Evolutionary conservation across 1,140 invertebrate genomes (phyloP).

Genomic region (Dendroctonus ponderosae): DNA sequence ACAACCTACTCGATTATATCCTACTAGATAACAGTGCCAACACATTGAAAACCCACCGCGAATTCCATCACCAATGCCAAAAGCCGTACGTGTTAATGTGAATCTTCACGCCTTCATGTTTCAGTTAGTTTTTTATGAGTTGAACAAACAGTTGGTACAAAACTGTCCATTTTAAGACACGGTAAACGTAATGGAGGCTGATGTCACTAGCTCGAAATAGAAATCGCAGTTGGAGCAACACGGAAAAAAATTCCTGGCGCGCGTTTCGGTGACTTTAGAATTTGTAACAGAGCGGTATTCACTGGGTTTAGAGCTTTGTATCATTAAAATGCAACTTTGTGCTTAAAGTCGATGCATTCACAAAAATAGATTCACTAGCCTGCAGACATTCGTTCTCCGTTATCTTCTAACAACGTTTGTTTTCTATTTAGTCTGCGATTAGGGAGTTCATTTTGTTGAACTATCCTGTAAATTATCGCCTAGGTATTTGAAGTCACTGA

Average conservation of each 20-base stretch:
- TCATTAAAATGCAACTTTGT: too few species aligned
- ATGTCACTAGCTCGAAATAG: slow-evolving; percentile 19
- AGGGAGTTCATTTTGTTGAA: too few species aligned
- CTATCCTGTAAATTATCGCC: too few species aligned
- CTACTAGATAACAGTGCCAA: too few species aligned
- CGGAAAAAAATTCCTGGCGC: slow-evolving; percentile 10
- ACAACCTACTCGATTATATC: too few species aligned
- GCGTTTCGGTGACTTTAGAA: slow-evolving; percentile 5
- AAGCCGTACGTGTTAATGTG: slow-evolving; percentile 12
- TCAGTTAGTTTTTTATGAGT: slow-evolving; percentile 14
- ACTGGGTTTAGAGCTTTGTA: background rate
- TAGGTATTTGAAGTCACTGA: too few species aligned
- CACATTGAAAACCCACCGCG: background rate
- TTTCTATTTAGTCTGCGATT: too few species aligned
- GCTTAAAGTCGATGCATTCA: too few species aligned
- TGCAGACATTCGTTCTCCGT: too few species aligned
- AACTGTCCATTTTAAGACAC: slow-evolving; percentile 22
- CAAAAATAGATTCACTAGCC: too few species aligned
- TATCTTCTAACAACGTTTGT: too few species aligned
- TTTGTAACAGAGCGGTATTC: slow-evolving; percentile 2
- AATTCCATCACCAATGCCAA: slow-evolving; percentile 1
- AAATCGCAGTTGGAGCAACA: slow-evolving; percentile 2
- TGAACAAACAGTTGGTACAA: slow-evolving; percentile 8
- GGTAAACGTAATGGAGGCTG: slow-evolving; percentile 16
- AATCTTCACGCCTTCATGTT: slow-evolving; percentile 8